Base-by-base conservation (phyloP, 1,140 invertebrate species). In the Eufriesea mexicana region DNA sequence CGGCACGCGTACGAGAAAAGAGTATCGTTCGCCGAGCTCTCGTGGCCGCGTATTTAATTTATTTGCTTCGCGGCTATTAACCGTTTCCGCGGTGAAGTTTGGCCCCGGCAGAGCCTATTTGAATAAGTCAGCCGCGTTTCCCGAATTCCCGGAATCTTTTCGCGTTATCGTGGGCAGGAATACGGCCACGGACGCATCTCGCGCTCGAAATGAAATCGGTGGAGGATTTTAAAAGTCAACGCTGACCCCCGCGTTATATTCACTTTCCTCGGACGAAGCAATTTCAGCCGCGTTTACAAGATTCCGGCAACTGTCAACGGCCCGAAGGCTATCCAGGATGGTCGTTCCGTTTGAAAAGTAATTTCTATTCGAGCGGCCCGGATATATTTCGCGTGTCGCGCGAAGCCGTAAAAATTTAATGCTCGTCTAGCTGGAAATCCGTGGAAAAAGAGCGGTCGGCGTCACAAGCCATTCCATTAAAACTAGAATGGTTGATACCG, bases 401-500 rank as follows among this genome's bases (percentile, higher is more conserved):
- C 45, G 23, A 51, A 28, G 18, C n/a, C 67, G 16, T 49, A 51
- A 49, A 49, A 70, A 70, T 70, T 70, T 70, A 70, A 70, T 47
- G 42, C 45, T 70, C 23, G 42, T 20, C n/a, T 10, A 12, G 45
- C n/a, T 28, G 0, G 14, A 28, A 70, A 8, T 16, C 67, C n/a
- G 23, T 25, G 23, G 16, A 25, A 47, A 74, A 74, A 25, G 23
- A 68, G n/a, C 35, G 7, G 20, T 9, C 35, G 2, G 16, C 12
- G 28, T 45, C 35, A 73, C 42, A 59, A 73, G 5, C 35, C 35
- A 45, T 76, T 76, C 47, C 25, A 49, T 75, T 75, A 62, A 61
- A 64, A 64, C 18, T 25, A 35, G 57, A 64, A 64, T 47, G 5
- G n/a, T 75, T 49, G 73, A 74, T 59, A 59, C 72, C 72, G 42